Evolutionary conservation across 2,113 vertebrate genomes (phyloP).

Genomic region (Elaphurus davidianus): DNA sequence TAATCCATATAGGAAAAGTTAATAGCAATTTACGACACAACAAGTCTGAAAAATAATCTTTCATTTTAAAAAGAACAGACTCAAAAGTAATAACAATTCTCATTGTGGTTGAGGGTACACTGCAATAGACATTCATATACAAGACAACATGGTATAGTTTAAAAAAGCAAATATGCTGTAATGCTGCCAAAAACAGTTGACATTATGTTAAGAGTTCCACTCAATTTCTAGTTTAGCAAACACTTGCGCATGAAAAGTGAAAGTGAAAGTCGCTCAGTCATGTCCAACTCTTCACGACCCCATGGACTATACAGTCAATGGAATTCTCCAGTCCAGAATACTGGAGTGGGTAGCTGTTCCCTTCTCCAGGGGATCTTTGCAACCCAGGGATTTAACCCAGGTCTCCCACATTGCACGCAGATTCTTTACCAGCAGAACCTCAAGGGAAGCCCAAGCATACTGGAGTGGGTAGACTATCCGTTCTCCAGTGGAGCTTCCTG

Average conservation of each 20-base stretch:
- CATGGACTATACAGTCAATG: background rate
- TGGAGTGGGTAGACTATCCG: background rate
- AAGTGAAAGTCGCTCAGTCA: background rate
- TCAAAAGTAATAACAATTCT: background rate
- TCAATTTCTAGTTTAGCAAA: background rate
- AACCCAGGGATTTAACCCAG: background rate
- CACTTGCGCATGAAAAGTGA: background rate
- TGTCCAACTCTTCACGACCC: background rate
- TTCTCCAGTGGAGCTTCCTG: background rate
- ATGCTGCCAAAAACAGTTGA: background rate
- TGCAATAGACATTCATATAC: background rate
- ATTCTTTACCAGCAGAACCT: background rate
- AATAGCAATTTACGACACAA: background rate
- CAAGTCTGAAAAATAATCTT: background rate
- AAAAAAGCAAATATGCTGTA: background rate
- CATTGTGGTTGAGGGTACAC: background rate
- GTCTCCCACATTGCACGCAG: background rate
- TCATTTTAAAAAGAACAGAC: background rate
- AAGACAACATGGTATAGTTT: background rate
- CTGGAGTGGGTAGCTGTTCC: background rate
- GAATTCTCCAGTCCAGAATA: background rate
- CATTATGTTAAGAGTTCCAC: background rate
- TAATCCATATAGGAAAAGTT: background rate
- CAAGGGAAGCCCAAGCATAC: background rate
- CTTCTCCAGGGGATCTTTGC: background rate